Base-by-base conservation (phyloP, 2,113 vertebrate genomes). In the Telmatochromis sp. region DNA sequence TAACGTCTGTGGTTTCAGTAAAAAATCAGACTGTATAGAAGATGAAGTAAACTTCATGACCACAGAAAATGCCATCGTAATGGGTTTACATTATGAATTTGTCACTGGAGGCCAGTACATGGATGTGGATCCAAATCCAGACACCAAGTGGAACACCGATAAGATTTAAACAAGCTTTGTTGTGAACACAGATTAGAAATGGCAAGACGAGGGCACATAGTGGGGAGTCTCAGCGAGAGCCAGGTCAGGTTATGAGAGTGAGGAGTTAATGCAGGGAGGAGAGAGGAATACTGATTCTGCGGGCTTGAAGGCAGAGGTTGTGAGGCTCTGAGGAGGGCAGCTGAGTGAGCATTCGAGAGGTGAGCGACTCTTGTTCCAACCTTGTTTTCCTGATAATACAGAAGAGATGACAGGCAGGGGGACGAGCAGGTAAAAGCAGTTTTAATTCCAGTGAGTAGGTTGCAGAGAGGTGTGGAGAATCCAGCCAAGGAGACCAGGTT, bases 231-330 rank as follows among this genome's bases (percentile, higher is more conserved):
- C 33, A 37, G 0, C 2, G 6, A 65, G 31, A 65, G 17, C 10
- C 2, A 0, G 60, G 60, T 37, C 6, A 37, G 19, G 60, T 65
- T 65, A 35, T 7, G 31, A n/a, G 60, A 65, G 17, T 65, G 31
- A 35, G 60, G 17, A 35, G 31, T 65, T 35, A 65, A 65, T n/a
- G 2, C 31, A 35, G 1, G 31, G 9, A 63, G 31, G 58, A 65
- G 31, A 65, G 31, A 35, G 60, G 31, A 65, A 65, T 21, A 0
- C 19, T 37, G 33, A 65, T 65, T 21, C 19, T 65, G 10, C 1
- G 1, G 33, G 33, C 6, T 65, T 63, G 15, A 33, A 65, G 60
- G 60, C 0, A 0, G 19, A 65, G 60, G 19, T 21, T 5, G 10
- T 65, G 60, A 65, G 31, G 60, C 31, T 37, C 9, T 65, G 17